A percentile compares a stretch with the other conserved stretches of the same genome.
These are phyloP conservation scores for Acyrthosiphon pisum DNA, from an alignment of 1,140 invertebrate genomes.

Conservation along the genomic window DNA sequence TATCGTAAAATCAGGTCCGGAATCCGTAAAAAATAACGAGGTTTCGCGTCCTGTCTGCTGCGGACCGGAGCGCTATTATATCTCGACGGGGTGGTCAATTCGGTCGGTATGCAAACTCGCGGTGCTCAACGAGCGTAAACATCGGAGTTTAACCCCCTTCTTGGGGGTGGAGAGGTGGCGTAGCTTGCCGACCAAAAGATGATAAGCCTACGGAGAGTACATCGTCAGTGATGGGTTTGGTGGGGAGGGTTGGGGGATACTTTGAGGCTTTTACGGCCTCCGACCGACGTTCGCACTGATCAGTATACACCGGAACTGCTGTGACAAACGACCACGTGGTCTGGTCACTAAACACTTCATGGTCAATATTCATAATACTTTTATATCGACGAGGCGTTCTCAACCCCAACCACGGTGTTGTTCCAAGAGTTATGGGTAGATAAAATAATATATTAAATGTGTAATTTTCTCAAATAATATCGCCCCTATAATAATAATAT, in stretches of 20 bases:
- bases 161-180: background rate
- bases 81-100: constrained; percentile 12
- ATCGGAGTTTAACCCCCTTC: background rate
- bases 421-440: background rate
- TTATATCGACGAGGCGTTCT: background rate
- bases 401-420: background rate
- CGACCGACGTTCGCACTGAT: background rate
- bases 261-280: background rate
- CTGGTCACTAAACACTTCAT: constrained; percentile 10
- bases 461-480: background rate
- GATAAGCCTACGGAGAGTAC: background rate
- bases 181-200: background rate
- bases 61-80: background rate
- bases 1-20: constrained; percentile 33
- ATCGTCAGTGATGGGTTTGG: background rate
- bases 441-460: background rate
- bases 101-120: background rate
- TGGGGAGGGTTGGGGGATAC: background rate
- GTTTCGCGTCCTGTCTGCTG: background rate
- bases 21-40: constrained; percentile 43
- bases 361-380: background rate
- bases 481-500: background rate
- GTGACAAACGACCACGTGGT: constrained; percentile 15
- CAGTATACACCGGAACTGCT: background rate
- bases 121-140: background rate